These are phyloP conservation scores for Ictidomys tridecemlineatus DNA, from an alignment of 2,113 vertebrate genomes.

Conservation along the genomic window DNA sequence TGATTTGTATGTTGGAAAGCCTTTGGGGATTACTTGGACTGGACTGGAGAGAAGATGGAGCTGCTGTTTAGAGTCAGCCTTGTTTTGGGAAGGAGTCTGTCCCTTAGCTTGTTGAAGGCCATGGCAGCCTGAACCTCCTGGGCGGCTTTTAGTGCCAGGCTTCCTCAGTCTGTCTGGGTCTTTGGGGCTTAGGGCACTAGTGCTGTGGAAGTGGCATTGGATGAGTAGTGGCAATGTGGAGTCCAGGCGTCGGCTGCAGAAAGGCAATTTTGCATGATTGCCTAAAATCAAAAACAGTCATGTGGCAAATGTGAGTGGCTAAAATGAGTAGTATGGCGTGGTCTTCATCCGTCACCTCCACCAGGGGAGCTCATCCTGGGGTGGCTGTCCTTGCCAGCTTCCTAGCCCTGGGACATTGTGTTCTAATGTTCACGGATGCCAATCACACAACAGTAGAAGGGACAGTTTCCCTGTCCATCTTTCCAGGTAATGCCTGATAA, in stretches of 20 bases:
- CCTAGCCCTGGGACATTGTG: rapidly evolving
- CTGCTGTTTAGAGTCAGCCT: neutral
- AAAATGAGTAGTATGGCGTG: neutral
- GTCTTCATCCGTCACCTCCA: too few species aligned
- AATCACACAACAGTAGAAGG: neutral
- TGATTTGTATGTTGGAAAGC: neutral
- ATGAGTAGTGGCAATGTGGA: neutral
- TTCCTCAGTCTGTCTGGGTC: neutral
- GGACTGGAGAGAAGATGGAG: too few species aligned
- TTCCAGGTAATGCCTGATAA: neutral
- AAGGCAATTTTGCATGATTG: neutral
- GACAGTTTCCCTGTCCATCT: too few species aligned
- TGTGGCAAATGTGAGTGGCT: neutral
- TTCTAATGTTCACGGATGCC: neutral
- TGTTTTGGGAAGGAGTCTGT: neutral
- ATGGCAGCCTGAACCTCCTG: neutral
- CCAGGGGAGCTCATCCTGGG: too few species aligned
- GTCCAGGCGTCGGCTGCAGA: neutral
- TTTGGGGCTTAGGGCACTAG: neutral
- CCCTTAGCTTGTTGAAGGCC: neutral
- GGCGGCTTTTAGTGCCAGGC: neutral
- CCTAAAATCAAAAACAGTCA: neutral
- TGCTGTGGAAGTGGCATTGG: neutral
- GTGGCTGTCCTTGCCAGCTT: neutral
- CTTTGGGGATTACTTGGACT: neutral